These are phyloP conservation scores for Chloroclystis v-ata DNA, from an alignment of 2,888 invertebrate genomes.

Conservation along the genomic window DNA sequence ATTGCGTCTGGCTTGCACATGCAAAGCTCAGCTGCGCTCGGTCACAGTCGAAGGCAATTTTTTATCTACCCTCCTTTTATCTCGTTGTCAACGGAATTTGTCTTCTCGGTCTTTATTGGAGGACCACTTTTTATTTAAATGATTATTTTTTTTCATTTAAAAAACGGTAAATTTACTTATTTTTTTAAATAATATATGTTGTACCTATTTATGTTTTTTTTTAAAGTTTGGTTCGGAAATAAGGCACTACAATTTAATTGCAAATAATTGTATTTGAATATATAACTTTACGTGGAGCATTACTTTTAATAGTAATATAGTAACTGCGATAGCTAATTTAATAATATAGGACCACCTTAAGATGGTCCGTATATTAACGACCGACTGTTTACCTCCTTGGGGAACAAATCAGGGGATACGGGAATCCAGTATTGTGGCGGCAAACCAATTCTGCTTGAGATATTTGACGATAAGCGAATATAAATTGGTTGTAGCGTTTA, in stretches of 20 bases:
- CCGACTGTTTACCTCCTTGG: slow-evolving; percentile 42
- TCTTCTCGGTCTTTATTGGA: background rate
- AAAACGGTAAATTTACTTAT: too few species aligned
- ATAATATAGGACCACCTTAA: too few species aligned
- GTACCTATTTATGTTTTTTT: too few species aligned
- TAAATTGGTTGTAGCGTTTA: slow-evolving; percentile 31
- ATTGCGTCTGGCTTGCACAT: slow-evolving; percentile 64
- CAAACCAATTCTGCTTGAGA: slow-evolving; percentile 43
- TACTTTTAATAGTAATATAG: too few species aligned
- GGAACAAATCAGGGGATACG: slow-evolving; percentile 56
- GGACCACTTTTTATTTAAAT: background rate
- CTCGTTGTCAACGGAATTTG: slow-evolving; percentile 42
- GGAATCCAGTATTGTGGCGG: slow-evolving; percentile 50
- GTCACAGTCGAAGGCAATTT: slow-evolving; percentile 60
- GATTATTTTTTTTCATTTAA: background rate
- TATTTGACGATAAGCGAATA: slow-evolving; percentile 47
- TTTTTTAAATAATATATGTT: too few species aligned
- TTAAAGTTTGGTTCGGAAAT: too few species aligned
- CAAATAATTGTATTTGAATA: too few species aligned
- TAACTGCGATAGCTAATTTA: too few species aligned
- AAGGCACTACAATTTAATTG: too few species aligned
- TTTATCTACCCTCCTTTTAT: slow-evolving; percentile 55
- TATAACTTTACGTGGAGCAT: too few species aligned
- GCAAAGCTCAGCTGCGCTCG: slow-evolving; percentile 64
- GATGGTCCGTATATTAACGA: slow-evolving; percentile 2